phyloP scores from a whole-genome alignment of 2,113 vertebrate species.

The Cervus canadensis region DNA sequence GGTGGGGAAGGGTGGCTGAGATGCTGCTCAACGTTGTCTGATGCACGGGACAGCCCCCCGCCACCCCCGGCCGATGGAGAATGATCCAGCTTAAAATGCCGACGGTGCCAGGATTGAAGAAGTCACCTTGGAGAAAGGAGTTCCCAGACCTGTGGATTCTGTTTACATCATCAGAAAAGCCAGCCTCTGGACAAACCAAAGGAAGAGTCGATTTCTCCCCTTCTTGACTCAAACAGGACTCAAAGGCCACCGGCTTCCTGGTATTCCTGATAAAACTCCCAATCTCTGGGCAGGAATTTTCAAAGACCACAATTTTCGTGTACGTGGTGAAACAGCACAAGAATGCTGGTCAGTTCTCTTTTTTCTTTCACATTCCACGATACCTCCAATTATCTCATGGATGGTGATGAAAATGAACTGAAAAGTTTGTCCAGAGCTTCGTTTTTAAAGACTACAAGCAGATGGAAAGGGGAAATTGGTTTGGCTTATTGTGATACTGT shows the following conservation, averaged over 20 bases:
- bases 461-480: background rate
- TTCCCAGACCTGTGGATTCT: background rate
- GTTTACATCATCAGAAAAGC: background rate
- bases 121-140: background rate
- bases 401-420: conserved; percentile 20
- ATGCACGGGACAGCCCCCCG: background rate
- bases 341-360: background rate
- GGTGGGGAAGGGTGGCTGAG: background rate
- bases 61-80: background rate
- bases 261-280: conserved; percentile 37
- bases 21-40: background rate
- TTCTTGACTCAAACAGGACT: conserved; percentile 7
- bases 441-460: background rate
- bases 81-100: background rate
- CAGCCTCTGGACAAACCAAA: background rate
- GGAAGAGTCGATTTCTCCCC: background rate
- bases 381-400: conserved; percentile 1
- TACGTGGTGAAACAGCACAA: background rate
- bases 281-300: conserved; percentile 23
- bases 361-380: background rate
- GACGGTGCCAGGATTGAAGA: background rate
- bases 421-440: background rate
- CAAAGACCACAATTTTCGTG: conserved; percentile 39
- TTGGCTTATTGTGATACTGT: background rate
- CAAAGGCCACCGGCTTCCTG: conserved; percentile 8